Percentiles rank a stretch among this genome's conserved stretches.
phyloP scores from a whole-genome alignment of 2,797 vertebrate genomes.

The Selene dorsalis region DNA sequence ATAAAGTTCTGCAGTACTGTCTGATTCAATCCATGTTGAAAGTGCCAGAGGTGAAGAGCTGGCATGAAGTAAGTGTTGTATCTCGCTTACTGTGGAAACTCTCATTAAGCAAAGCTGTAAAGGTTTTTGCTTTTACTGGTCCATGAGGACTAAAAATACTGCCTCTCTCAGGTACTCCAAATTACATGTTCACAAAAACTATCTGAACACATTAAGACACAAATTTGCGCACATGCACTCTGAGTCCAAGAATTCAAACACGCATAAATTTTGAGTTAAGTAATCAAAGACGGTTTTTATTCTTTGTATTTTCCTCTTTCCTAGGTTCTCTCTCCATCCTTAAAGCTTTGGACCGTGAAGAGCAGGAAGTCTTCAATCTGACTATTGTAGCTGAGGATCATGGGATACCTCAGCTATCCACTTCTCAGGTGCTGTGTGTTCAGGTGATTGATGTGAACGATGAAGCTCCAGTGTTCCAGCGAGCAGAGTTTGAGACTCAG shows the following conservation, averaged over 20 bases:
- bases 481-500: constrained; percentile 85
- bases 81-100: constrained; percentile 63
- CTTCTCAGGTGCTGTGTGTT: constrained; percentile 90
- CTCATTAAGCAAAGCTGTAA: constrained; percentile 62
- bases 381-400: constrained; percentile 92
- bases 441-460: constrained; percentile 95
- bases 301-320: constrained; percentile 10
- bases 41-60: constrained; percentile 30
- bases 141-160: constrained; percentile 46
- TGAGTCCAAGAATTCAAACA: neutral
- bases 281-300: neutral
- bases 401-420: constrained; percentile 89
- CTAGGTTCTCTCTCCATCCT: constrained; percentile 80
- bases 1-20: constrained; percentile 5
- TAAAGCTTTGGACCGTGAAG: constrained; percentile 91
- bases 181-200: constrained; percentile 33
- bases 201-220: constrained; percentile 23
- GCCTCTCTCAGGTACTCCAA: constrained; percentile 53
- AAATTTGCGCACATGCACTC: constrained; percentile 5
- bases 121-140: constrained; percentile 60
- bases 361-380: constrained; percentile 88
- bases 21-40: constrained; percentile 31
- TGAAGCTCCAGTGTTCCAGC: constrained; percentile 89
- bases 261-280: constrained; percentile 2
- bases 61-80: constrained; percentile 37